Base-by-base conservation (phyloP, 2,113 vertebrate genomes). In the Oncorhynchus keta region DNA sequence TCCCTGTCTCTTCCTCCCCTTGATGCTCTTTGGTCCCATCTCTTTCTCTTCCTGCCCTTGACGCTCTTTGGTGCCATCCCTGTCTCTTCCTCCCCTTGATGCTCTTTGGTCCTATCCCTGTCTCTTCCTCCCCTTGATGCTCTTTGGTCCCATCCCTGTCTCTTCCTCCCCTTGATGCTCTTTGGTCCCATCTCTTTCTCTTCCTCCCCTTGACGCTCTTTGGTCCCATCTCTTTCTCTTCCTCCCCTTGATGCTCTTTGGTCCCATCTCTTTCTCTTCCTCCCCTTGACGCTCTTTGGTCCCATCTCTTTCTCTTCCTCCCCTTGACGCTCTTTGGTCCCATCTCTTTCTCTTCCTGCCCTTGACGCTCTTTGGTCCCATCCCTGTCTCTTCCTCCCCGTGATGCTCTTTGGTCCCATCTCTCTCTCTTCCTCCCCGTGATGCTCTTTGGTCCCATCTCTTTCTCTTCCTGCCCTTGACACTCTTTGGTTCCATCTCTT, bases 81-180 rank as follows among this genome's bases (percentile, higher is more conserved):
- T 57, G 61, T 68, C 57, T 68, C 73, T 75, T 75, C 81, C 68
- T 39, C 55, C 14, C 3, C 95, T 73, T 98, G 97, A 87, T 66
- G 65, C 64, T 81, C 24, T 32, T 20, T 30, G 4, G 18, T 14
- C 4, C 55, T 16, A 14, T 59, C 49, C 5, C 39, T 57, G 57
- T 67, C 57, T 68, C 73, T 75, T 75, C 81, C 12, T 45, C 0
- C 4, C 12, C 95, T 73, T 98, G 97, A 87, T 70, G 57, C 69
- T 81, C 24, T 32, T 20, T 30, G 4, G 18, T 14, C 55, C 16
- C 16, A 1, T 59, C 49, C 5, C 39, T 57, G 62, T 68, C 57
- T 68, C 73, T 73, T 75, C 80, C 3, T 45, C 1, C 14, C 12
- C 95, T 73, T 98, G 97, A 87, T 68, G 65, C 67, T 81, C 24